Evolutionary conservation across 2,797 vertebrate species (phyloP), one percentile per base, ranked within the genome.

Genomic region (Mormyrops attenuatus): DNA sequence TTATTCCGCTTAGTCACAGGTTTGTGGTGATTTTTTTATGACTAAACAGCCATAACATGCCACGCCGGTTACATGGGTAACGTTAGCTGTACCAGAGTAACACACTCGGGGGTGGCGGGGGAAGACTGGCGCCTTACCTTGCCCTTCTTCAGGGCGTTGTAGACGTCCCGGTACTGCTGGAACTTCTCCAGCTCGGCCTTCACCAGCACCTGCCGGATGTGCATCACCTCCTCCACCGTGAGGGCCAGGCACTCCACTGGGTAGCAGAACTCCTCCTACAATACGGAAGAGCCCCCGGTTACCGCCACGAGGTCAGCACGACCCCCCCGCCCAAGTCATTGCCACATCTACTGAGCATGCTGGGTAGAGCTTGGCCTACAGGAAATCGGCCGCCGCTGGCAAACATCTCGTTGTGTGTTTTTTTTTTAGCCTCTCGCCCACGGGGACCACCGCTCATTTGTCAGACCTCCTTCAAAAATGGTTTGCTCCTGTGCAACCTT

Each of bases 151-250:
- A 99, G 96, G 20, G 99, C 98, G 0, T 95, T 97, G 95, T 99
- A 99, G 94, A 99, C 91, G 6, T 99, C 98, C 95, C 98, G 99
- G 91, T 99, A 99, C 89, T 99, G 99, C 94, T 99, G 99, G 94
- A 98, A 99, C 93, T 99, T 99, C 94, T 99, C 99, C 94, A 99
- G 96, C 93, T 99, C 99, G 0, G 99, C 99, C 92, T 99, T 99
- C 88, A 99, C 99, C 92, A 99, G 95, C 92, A 99, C 99, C 94
- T 99, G 99, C 86, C 99, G 97, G 94, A 99, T 99, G 92, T 99
- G 99, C 99, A 99, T 99, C 92, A 99, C 98, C 92, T 99, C 99
- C 92, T 99, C 98, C 92, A 99, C 98, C 0, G 98, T 99, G 90
- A 99, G 97, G 91, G 98, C 96, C 85, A 99, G 95, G 91, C 98